Percentiles rank a stretch among this genome's conserved stretches.
These are phyloP conservation scores for Drosophila meridiana DNA, from an alignment of 2,888 invertebrate genomes.

Conservation along the genomic window DNA sequence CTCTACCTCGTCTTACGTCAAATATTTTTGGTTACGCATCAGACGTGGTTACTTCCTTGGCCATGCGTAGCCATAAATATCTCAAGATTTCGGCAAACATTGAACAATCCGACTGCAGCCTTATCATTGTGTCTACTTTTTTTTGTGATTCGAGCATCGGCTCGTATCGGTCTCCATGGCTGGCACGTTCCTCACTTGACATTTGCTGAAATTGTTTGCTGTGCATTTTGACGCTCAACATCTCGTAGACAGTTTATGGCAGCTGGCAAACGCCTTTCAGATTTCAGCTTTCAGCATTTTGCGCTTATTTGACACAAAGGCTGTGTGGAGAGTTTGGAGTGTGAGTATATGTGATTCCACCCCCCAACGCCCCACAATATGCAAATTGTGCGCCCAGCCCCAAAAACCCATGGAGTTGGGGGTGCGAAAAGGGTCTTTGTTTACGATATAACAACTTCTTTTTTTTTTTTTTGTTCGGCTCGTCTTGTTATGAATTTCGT, in stretches of 20 bases:
- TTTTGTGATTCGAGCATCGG: constrained; percentile 6
- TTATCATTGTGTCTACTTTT: constrained; percentile 36
- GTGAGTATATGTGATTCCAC: background rate
- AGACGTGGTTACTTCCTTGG: constrained; percentile 20
- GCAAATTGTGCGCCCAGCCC: constrained; percentile 64
- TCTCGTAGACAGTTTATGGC: constrained; percentile 40
- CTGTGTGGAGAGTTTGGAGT: constrained; percentile 40
- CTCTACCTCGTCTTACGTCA: background rate
- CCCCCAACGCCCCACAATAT: constrained; percentile 38
- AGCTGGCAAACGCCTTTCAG: constrained; percentile 45
- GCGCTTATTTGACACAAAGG: constrained; percentile 77
- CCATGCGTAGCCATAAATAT: constrained; percentile 35
- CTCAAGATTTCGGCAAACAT: constrained; percentile 28
- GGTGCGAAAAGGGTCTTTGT: constrained; percentile 56
- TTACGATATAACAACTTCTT: constrained; percentile 69
- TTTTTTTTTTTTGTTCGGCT: constrained; percentile 28
- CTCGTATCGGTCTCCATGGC: constrained; percentile 20
- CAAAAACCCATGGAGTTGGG: background rate
- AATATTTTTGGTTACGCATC: background rate
- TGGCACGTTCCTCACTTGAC: constrained; percentile 55
- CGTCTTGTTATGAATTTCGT: constrained; percentile 74
- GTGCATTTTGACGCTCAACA: constrained; percentile 51
- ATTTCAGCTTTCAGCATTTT: constrained; percentile 44
- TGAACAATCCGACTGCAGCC: constrained; percentile 30
- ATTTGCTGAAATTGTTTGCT: constrained; percentile 66